Percentiles rank a stretch among this genome's conserved stretches.
phyloP scores from a whole-genome alignment of 2,888 invertebrate genomes.

The Drosophila paranaensis region DNA sequence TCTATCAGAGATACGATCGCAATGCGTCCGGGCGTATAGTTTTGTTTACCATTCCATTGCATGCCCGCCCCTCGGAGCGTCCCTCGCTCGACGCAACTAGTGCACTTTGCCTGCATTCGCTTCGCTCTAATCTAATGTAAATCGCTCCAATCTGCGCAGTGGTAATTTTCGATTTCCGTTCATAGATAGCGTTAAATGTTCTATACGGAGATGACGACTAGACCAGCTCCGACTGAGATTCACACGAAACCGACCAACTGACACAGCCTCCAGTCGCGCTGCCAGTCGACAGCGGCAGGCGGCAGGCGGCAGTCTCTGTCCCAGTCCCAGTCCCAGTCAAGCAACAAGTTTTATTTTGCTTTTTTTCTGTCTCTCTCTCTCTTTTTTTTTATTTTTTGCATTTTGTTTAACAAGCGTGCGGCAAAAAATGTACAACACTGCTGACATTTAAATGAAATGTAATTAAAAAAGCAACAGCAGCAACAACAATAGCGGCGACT shows the following conservation, averaged over 20 bases:
- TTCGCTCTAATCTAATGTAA: conserved; percentile 73
- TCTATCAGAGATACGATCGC: conserved; percentile 57
- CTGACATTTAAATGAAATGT: conserved; percentile 79
- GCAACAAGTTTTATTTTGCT: conserved; percentile 61
- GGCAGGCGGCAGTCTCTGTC: conserved; percentile 15
- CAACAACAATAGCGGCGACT: conserved; percentile 27
- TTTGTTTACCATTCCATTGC: conserved; percentile 14
- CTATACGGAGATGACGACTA: conserved; percentile 44
- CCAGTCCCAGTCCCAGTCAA: conserved; percentile 26
- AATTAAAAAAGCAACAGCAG: conserved; percentile 57
- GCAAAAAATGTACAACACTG: conserved; percentile 56
- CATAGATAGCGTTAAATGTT: conserved; percentile 69
- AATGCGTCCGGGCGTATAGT: conserved; percentile 34
- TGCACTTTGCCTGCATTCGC: conserved; percentile 36
- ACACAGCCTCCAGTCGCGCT: conserved; percentile 31
- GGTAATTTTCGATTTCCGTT: conserved; percentile 82
- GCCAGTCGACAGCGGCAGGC: neutral
- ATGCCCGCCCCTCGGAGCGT: neutral
- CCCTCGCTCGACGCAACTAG: neutral
- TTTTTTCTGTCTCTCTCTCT: neutral
- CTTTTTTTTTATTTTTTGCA: conserved; percentile 35
- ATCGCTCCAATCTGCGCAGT: conserved; percentile 75
- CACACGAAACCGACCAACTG: conserved; percentile 47
- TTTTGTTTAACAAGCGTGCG: conserved; percentile 61
- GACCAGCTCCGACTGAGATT: conserved; percentile 35